Evolutionary conservation across 2,113 vertebrate genomes (phyloP).

Genomic region (Callithrix jacchus): DNA sequence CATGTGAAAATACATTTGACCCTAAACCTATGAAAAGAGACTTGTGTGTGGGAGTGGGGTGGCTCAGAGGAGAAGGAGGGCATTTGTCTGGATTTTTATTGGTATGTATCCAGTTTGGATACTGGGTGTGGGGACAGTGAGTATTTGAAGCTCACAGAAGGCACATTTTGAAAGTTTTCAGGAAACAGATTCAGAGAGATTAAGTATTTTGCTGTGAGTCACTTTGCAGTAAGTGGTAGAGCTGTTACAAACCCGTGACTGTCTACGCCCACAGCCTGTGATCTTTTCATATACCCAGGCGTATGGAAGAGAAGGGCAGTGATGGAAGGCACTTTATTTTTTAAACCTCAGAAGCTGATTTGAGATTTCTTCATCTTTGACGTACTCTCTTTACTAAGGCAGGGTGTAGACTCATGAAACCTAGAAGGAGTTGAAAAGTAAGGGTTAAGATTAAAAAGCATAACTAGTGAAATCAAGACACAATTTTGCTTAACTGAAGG

Average conservation of each 20-base stretch:
- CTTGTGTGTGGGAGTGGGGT: rapidly evolving
- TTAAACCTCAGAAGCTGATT: not conserved
- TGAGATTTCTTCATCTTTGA: not conserved
- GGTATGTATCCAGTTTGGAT: not conserved
- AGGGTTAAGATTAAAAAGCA: not conserved
- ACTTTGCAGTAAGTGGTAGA: too few relatives aligned
- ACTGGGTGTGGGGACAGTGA: not conserved
- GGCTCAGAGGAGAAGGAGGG: not conserved
- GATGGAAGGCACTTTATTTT: not conserved
- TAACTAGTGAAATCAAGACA: not conserved
- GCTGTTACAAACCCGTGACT: rapidly evolving
- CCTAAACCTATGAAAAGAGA: not conserved
- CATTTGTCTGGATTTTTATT: not conserved
- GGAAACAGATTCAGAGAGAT: not conserved
- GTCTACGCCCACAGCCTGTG: rapidly evolving
- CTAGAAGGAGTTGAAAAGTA: not conserved
- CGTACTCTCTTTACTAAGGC: not conserved
- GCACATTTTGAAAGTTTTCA: not conserved
- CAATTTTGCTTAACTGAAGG: not conserved
- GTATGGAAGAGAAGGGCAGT: not conserved
- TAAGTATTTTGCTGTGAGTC: not conserved
- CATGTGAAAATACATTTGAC: not conserved
- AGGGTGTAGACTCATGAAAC: not conserved
- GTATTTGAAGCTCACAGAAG: not conserved
- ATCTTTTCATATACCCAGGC: not conserved